A percentile compares a stretch with the other conserved stretches of the same genome.
These are phyloP conservation scores for Ptilonorhynchus violaceus DNA, from an alignment of 2,113 vertebrate species.

Conservation along the genomic window DNA sequence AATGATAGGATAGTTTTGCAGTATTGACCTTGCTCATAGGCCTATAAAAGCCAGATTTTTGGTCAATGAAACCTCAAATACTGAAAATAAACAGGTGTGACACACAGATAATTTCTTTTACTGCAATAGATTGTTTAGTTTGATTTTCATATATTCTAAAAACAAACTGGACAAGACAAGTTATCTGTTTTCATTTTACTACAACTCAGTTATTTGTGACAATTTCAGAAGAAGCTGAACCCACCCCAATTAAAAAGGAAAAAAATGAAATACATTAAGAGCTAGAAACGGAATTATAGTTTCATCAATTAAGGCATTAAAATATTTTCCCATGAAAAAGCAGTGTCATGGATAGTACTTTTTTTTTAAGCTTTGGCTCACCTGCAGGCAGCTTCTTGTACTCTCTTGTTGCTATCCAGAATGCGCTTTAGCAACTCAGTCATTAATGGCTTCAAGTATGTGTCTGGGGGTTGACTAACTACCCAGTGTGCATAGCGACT, in stretches of 20 bases:
- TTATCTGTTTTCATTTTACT: neutral
- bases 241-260: neutral
- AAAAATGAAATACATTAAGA: neutral
- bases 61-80: neutral
- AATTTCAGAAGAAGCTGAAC: neutral
- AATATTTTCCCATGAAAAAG: neutral
- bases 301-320: neutral
- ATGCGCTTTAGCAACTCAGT: constrained; percentile 93
- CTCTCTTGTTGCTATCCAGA: constrained; percentile 93
- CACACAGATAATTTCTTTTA: neutral
- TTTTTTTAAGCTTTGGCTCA: constrained; percentile 41
- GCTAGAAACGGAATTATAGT: neutral
- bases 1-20: neutral
- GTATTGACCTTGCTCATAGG: neutral
- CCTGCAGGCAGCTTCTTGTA: constrained; percentile 96
- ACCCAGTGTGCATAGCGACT: constrained; percentile 98
- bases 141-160: neutral
- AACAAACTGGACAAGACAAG: neutral
- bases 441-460: constrained; percentile 94
- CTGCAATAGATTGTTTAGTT: neutral
- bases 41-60: neutral
- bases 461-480: constrained; percentile 91
- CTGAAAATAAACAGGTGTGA: neutral
- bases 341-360: neutral
- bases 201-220: neutral